Conservation (phyloP, 1,140 invertebrate species). For the Meloidogyne floridensis region DNA sequence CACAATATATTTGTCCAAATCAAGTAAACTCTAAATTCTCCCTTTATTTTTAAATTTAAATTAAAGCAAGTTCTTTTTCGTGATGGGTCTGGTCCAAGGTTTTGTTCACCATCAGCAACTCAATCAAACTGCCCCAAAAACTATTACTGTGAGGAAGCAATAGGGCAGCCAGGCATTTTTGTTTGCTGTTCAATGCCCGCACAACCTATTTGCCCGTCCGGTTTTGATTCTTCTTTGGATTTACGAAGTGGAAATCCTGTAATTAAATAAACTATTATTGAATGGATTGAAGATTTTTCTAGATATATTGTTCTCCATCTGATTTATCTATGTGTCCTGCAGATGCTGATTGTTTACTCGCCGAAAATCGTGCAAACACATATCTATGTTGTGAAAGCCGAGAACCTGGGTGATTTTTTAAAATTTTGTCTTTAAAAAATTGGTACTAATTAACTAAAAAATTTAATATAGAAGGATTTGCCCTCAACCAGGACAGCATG, state of each 20-base stretch:
- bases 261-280: constrained; percentile 20
- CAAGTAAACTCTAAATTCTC: constrained; percentile 20
- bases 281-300: constrained; percentile 10
- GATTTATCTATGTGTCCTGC: constrained; percentile 48
- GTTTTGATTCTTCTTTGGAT: constrained; percentile 43
- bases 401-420: constrained; percentile 22
- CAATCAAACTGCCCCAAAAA: constrained; percentile 23
- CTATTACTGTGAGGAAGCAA: constrained; percentile 47
- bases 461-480: constrained; percentile 42
- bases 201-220: constrained; percentile 43
- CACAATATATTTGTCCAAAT: constrained; percentile 23
- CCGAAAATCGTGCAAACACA: constrained; percentile 46
- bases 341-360: constrained; percentile 47
- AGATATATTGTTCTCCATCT: constrained; percentile 48
- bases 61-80: constrained; percentile 26
- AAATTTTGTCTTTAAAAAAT: not conserved
- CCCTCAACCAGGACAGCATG: constrained; percentile 46
- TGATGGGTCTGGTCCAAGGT: constrained; percentile 23
- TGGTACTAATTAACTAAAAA: not conserved
- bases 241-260: constrained; percentile 41
- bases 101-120: constrained; percentile 16
- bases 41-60: constrained; percentile 17
- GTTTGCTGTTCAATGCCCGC: constrained; percentile 54
- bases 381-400: constrained; percentile 47
- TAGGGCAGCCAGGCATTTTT: constrained; percentile 45